A percentile compares a stretch with the other conserved stretches of the same genome.
phyloP scores from a whole-genome alignment of 2,113 vertebrate species.

The Alces alces region DNA sequence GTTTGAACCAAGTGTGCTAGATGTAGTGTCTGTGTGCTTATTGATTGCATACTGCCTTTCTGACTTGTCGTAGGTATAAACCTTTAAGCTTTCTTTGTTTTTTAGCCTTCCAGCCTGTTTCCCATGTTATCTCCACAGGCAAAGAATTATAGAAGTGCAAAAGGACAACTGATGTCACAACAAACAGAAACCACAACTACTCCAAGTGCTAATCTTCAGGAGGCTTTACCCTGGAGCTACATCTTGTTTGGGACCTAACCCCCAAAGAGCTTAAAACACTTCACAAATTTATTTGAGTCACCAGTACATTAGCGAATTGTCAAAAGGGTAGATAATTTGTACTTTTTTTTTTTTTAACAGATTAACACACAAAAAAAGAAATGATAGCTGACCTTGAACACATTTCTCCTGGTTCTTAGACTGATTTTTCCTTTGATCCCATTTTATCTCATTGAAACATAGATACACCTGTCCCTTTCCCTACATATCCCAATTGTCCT shows the following conservation, averaged over 20 bases:
- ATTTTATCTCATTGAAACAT: neutral
- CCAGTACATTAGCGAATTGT: neutral
- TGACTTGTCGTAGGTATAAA: neutral
- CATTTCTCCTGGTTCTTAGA: neutral
- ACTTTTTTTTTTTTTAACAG: neutral
- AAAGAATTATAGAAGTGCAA: neutral
- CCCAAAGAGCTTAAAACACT: neutral
- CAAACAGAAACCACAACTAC: neutral
- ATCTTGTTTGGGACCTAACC: neutral
- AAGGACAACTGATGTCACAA: neutral
- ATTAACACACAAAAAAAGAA: constrained; percentile 7
- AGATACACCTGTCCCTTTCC: neutral
- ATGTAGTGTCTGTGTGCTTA: neutral
- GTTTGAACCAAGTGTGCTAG: neutral
- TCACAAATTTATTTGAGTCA: neutral
- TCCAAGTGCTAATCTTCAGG: neutral
- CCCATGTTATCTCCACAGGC: neutral
- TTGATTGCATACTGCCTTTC: neutral
- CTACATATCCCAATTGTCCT: neutral
- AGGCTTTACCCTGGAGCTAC: neutral
- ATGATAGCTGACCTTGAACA: neutral
- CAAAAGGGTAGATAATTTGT: neutral
- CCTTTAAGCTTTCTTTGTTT: neutral
- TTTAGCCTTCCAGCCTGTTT: neutral
- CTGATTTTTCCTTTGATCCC: neutral